Conservation (phyloP, 1,140 invertebrate species). For the Thrips palmi region DNA sequence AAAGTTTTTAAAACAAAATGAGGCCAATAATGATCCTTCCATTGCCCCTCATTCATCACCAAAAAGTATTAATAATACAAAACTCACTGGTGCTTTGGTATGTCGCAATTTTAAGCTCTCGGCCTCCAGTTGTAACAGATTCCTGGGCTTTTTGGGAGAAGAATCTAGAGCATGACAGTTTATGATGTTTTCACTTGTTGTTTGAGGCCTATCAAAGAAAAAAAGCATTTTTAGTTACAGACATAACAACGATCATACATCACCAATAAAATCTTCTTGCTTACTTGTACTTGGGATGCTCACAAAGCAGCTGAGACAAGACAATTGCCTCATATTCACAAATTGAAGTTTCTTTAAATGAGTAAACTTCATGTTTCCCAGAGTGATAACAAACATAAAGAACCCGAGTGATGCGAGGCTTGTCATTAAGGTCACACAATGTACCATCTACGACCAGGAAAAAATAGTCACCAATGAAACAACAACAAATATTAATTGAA, state of each 20-base stretch:
- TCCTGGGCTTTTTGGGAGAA: constrained; percentile 52
- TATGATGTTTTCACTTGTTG: constrained; percentile 61
- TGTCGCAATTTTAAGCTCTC: constrained; percentile 48
- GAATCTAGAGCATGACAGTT: constrained; percentile 53
- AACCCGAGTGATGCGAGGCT: constrained; percentile 59
- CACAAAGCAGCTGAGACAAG: constrained; percentile 65
- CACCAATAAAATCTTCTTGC: constrained; percentile 10
- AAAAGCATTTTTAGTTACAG: constrained; percentile 5
- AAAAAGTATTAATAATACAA: constrained; percentile 9
- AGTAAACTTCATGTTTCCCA: constrained; percentile 81
- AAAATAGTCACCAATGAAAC: constrained; percentile 19
- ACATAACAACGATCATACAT: constrained; percentile 1
- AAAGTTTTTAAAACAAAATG: constrained; percentile 9
- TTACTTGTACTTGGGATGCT: constrained; percentile 71
- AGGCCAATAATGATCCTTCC: too few species aligned
- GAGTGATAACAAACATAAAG: constrained; percentile 69
- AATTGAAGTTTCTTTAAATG: constrained; percentile 79
- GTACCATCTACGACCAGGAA: constrained; percentile 53
- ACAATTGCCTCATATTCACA: constrained; percentile 89
- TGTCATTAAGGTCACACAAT: constrained; percentile 74
- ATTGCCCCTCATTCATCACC: too few species aligned
- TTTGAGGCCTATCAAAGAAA: constrained; percentile 36
- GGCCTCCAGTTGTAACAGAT: constrained; percentile 46
- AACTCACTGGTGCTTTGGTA: constrained; percentile 30
- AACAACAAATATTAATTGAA: too few species aligned